Evolutionary conservation across 2,888 invertebrate genomes (phyloP).

Genomic region (Chymomyza amoena): DNA sequence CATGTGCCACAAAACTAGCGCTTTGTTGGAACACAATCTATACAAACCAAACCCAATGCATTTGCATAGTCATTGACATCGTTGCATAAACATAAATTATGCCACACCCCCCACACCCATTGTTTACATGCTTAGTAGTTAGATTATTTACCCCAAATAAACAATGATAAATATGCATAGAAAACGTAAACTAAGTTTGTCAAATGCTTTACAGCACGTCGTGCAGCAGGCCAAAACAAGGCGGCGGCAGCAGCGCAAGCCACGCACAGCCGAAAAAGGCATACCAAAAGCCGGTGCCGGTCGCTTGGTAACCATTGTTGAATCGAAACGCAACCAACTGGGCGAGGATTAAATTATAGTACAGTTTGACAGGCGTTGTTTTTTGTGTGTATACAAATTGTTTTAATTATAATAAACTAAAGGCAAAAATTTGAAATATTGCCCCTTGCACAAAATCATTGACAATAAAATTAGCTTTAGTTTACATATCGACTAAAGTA

Average conservation of each 20-base stretch:
- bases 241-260: not conserved
- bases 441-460: slow-evolving; percentile 2
- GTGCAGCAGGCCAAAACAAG: slow-evolving; percentile 3
- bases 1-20: slow-evolving; percentile 70
- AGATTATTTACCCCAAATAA: slow-evolving; percentile 58
- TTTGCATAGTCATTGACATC: slow-evolving; percentile 31
- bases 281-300: slow-evolving; percentile 1
- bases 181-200: slow-evolving; percentile 12
- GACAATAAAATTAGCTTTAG: not conserved
- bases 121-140: not conserved
- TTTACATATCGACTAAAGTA: too few relatives aligned
- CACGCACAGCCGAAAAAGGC: not conserved
- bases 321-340: slow-evolving; percentile 64
- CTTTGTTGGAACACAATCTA: slow-evolving; percentile 15
- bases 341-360: slow-evolving; percentile 7
- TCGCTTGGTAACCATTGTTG: slow-evolving; percentile 71
- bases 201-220: slow-evolving; percentile 3
- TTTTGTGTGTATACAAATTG: slow-evolving; percentile 46
- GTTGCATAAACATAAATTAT: not conserved
- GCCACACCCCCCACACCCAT: too few relatives aligned
- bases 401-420: slow-evolving; percentile 48
- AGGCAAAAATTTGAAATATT: not conserved
- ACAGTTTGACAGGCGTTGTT: slow-evolving; percentile 32
- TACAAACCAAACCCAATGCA: slow-evolving; percentile 9
- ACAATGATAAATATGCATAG: slow-evolving; percentile 39